phyloP scores from a whole-genome alignment of 2,888 invertebrate species.

The Megastigmus dorsalis region DNA sequence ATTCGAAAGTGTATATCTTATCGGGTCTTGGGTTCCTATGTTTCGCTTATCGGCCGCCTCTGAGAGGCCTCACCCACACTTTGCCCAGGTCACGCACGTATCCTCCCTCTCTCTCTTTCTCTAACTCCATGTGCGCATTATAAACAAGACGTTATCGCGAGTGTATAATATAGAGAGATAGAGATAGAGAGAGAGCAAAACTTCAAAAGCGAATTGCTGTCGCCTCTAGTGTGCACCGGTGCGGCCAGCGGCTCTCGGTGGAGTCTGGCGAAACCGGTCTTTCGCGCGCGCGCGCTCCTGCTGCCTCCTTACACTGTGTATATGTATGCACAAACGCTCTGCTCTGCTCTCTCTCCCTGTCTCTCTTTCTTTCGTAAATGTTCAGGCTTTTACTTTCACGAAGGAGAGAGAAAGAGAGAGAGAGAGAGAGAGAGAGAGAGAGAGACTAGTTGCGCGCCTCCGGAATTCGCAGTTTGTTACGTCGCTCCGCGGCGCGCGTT shows the following conservation, averaged over 20 bases:
- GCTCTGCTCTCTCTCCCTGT: not conserved
- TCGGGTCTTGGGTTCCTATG: too few species aligned
- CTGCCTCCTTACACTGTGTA: conserved; percentile 33
- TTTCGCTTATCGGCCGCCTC: conserved; percentile 17
- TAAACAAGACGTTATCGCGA: too few species aligned
- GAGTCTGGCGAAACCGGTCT: not conserved
- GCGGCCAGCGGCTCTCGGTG: not conserved
- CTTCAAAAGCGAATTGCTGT: conserved; percentile 34
- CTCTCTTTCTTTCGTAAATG: too few species aligned
- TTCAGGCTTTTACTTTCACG: conserved; percentile 33
- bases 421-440: too few species aligned
- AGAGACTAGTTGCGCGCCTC: not conserved
- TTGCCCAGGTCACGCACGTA: too few species aligned
- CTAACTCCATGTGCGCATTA: too few species aligned
- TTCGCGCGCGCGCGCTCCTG: not conserved
- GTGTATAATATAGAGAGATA: too few species aligned
- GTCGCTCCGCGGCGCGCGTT: not conserved
- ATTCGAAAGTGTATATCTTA: conserved; percentile 40
- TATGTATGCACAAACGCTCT: not conserved
- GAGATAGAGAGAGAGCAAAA: conserved; percentile 1
- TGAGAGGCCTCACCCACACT: not conserved
- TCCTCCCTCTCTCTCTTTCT: too few species aligned
- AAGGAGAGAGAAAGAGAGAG: too few species aligned
- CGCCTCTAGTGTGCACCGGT: too few species aligned
- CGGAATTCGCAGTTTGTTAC: conserved; percentile 37